Percentiles rank a stretch among this genome's conserved stretches.
Conservation (phyloP, 2,113 vertebrate genomes). For the Rhinichthys klamathensis region DNA sequence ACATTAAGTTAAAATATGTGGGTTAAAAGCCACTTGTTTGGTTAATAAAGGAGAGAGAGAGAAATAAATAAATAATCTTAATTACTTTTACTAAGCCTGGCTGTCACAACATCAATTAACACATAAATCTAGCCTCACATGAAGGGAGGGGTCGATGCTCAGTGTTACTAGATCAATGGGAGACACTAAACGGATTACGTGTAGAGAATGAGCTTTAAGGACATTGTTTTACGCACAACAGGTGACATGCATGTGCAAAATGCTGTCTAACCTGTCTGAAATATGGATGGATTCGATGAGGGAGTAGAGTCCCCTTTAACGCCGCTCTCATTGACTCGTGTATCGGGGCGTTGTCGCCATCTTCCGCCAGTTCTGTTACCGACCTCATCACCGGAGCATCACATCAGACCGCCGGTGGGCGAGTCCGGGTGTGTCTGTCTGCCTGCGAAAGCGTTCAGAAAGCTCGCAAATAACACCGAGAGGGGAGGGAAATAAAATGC, state of each 20-base stretch:
- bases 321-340: constrained; percentile 43
- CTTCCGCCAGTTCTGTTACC: constrained; percentile 50
- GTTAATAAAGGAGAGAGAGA: background rate
- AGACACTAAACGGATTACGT: background rate
- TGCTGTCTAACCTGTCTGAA: background rate
- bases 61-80: background rate
- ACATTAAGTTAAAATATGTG: background rate
- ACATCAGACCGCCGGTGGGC: constrained; percentile 57
- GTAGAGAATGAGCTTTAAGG: background rate
- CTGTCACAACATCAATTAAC: constrained; percentile 37
- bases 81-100: background rate
- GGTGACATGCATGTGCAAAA: background rate
- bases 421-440: constrained; percentile 71
- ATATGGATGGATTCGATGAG: background rate
- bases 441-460: constrained; percentile 42
- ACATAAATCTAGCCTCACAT: background rate
- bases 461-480: constrained; percentile 36
- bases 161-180: background rate
- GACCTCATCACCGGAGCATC: constrained; percentile 59
- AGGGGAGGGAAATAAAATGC: constrained; percentile 66
- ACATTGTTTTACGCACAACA: background rate
- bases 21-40: background rate
- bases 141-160: constrained; percentile 10
- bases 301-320: constrained; percentile 53
- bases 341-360: constrained; percentile 42